phyloP scores from a whole-genome alignment of 2,797 vertebrate species.

The Lithobates pipiens region DNA sequence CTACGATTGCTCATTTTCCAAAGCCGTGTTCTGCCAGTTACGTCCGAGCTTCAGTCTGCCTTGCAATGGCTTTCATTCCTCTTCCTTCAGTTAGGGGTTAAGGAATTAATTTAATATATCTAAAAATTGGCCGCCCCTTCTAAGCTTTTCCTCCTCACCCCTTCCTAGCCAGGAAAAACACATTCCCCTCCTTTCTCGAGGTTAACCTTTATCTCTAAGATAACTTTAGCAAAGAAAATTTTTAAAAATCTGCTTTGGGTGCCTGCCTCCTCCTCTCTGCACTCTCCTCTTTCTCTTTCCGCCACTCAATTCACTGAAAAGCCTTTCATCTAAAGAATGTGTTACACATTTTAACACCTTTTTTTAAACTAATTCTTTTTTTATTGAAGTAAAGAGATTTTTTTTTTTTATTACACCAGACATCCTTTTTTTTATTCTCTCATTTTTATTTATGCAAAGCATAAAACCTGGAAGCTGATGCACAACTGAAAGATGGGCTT shows the following conservation, averaged over 20 bases:
- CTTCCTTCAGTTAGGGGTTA: constrained; percentile 24
- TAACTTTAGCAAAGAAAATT: constrained; percentile 41
- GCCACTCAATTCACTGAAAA: constrained; percentile 53
- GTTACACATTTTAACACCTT: not conserved
- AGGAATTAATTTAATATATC: constrained; percentile 43
- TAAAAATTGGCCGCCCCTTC: constrained; percentile 48
- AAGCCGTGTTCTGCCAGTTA: not conserved
- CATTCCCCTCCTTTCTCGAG: constrained; percentile 35
- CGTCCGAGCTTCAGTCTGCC: constrained; percentile 3
- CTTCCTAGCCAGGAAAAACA: constrained; percentile 27
- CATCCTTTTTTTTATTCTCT: constrained; percentile 87
- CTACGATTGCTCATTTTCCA: constrained; percentile 9
- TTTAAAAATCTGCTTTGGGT: constrained; percentile 20
- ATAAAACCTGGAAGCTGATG: constrained; percentile 93
- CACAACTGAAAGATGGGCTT: constrained; percentile 99
- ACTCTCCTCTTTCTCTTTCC: constrained; percentile 34
- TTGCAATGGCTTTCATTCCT: constrained; percentile 18
- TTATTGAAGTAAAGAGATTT: constrained; percentile 65
- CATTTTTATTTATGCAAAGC: constrained; percentile 90
- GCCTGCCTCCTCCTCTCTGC: constrained; percentile 41
- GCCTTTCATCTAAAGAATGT: constrained; percentile 60
- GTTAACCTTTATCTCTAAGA: constrained; percentile 58
- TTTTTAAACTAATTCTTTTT: constrained; percentile 65
- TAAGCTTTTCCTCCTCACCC: constrained; percentile 42
- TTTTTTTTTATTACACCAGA: constrained; percentile 72